Base-by-base conservation (phyloP, 2,797 vertebrate species). In the Oreortyx pictus region DNA sequence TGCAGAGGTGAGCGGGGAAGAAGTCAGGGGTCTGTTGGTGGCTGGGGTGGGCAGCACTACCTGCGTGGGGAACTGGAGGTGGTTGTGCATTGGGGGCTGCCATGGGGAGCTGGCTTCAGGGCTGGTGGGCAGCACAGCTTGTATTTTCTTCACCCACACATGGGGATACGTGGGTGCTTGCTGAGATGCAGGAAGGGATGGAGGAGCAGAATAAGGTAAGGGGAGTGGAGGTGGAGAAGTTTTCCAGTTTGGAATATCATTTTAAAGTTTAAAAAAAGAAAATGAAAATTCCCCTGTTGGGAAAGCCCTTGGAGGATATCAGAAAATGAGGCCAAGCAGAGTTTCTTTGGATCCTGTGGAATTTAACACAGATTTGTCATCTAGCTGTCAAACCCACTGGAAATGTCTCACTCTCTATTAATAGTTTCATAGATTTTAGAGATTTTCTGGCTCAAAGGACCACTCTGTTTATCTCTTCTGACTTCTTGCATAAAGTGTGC, bases 361-460 rank as follows among this genome's bases (percentile, higher is more conserved):
- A 94, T 93, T 90, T 80, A 95, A 92, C 22, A 79, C 64, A 78
- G 73, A 83, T 92, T 95, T 92, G 90, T 95, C 86, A 93, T 83
- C 82, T 76, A 85, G 57, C 93, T 95, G 94, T 94, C 93, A 96
- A 93, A 70, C 84, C 75, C 71, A 73, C 84, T 72, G 50, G 76
- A 92, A 92, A 75, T 78, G 62, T 83, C 82, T 95, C 94, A 86
- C 59, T 92, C 77, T 94, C 90, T 95, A 93, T 94, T 91, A 95
- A 93, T 86, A 95, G 72, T 81, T 83, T 66, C 93, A 82, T 44
- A 94, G 86, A 90, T 92, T 91, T 87, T 16, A 86, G 80, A 92
- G 74, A 79, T 84, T 94, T 95, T 92, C 50, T 80, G 92, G 73
- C 93, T 93, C 46, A 85, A 89, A 96, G 91, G 83, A 91, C 72